Conservation (phyloP, 1,140 invertebrate genomes). For the Drosophila ohnishii region DNA sequence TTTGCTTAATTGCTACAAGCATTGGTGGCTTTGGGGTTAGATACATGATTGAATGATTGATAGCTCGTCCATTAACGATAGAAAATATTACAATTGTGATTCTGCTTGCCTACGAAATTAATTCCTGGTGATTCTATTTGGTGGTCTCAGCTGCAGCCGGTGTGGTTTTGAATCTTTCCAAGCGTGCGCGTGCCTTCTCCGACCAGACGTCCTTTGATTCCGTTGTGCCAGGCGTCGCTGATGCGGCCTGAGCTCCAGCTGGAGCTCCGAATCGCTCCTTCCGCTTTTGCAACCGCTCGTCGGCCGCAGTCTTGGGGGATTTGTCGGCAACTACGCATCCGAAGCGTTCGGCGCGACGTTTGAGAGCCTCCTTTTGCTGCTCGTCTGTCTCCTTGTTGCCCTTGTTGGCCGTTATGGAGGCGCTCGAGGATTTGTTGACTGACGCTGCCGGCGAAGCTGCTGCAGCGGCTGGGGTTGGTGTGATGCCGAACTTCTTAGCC, state of each 20-base stretch:
- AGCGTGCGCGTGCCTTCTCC: conserved; percentile 74
- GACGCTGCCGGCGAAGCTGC: conserved; percentile 8
- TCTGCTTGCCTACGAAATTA: conserved; percentile 27
- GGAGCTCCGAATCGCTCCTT: conserved; percentile 87
- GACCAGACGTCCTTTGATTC: conserved; percentile 59
- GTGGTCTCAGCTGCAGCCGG: conserved; percentile 5
- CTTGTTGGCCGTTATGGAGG: conserved; percentile 55
- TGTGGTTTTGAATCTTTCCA: conserved; percentile 74
- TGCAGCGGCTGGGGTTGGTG: conserved; percentile 3
- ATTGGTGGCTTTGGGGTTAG: conserved; percentile 11
- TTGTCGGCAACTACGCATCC: conserved; percentile 88
- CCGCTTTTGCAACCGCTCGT: conserved; percentile 88
- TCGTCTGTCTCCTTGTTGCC: conserved; percentile 74
- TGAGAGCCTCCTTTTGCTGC: conserved; percentile 86
- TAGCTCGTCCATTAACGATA: background rate
- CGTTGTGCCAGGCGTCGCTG: conserved; percentile 35
- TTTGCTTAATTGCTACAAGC: conserved; percentile 40
- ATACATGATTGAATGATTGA: conserved; percentile 14
- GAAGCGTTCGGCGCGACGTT: conserved; percentile 90
- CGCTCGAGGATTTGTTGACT: conserved; percentile 85
- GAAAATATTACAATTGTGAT: conserved; percentile 19
- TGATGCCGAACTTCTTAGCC: conserved; percentile 90
- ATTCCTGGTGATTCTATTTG: conserved; percentile 33
- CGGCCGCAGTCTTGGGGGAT: conserved; percentile 87
- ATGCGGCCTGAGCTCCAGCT: conserved; percentile 21